These are phyloP conservation scores for Oncorhynchus keta DNA, from an alignment of 2,113 vertebrate genomes.

Conservation along the genomic window DNA sequence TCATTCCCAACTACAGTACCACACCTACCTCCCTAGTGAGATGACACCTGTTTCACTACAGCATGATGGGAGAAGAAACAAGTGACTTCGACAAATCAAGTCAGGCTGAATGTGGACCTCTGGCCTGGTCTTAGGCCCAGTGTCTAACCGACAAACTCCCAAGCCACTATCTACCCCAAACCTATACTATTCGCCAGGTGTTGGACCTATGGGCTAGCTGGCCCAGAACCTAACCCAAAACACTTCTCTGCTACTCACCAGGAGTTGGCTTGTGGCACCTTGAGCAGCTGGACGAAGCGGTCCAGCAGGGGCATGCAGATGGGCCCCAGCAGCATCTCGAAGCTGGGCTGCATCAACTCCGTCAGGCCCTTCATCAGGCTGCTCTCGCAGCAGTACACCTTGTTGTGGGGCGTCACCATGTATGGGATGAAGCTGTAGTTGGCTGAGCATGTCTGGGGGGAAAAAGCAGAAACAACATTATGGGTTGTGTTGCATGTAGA, in stretches of 20 bases:
- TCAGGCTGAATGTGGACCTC: no score
- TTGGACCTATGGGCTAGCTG: slow-evolving; percentile 88
- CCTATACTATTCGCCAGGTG: slow-evolving; percentile 79
- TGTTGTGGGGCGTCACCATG: slow-evolving; percentile 95
- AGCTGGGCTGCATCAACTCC: slow-evolving; percentile 93
- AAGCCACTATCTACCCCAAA: slow-evolving; percentile 57
- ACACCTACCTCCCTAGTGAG: neutral
- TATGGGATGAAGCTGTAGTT: slow-evolving; percentile 97
- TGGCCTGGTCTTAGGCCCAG: neutral
- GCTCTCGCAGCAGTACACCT: slow-evolving; percentile 96
- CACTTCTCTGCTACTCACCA: slow-evolving; percentile 73
- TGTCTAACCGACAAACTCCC: no score
- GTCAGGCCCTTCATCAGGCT: slow-evolving; percentile 94
- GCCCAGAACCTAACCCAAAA: slow-evolving; percentile 75
- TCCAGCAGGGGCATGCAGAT: slow-evolving; percentile 95
- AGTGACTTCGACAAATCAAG: no score
- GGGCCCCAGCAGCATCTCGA: slow-evolving; percentile 91
- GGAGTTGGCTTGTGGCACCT: slow-evolving; percentile 87
- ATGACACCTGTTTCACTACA: neutral
- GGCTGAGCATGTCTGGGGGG: slow-evolving; percentile 90
- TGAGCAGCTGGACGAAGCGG: slow-evolving; percentile 91
- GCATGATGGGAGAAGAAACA: no score
- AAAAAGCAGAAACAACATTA: slow-evolving; percentile 76
- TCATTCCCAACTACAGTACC: no score
- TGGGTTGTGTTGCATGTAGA: neutral